phyloP scores from a whole-genome alignment of 1,140 invertebrate species.

The Liolophura sinensis region DNA sequence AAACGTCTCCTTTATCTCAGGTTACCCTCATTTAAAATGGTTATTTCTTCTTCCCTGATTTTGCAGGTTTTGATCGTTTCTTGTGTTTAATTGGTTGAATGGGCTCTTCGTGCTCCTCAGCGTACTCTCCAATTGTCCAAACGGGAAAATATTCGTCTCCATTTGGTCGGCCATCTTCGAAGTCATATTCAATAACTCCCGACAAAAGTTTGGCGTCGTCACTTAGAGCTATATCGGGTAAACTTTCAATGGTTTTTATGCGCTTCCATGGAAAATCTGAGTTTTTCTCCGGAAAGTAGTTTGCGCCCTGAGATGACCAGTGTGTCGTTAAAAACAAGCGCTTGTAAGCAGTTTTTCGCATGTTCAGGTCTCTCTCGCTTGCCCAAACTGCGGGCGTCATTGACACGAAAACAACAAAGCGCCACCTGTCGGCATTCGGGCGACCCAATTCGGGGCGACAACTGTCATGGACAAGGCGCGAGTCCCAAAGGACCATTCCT shows the following conservation, averaged over 20 bases:
- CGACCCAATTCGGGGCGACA: neutral
- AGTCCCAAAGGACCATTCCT: constrained; percentile 6
- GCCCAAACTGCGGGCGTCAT: constrained; percentile 30
- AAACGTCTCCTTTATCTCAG: no score
- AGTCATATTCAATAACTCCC: constrained; percentile 14
- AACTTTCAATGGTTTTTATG: constrained; percentile 1
- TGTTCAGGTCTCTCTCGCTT: constrained; percentile 13
- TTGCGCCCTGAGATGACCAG: constrained; percentile 24
- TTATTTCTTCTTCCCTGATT: no score
- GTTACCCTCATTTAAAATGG: no score
- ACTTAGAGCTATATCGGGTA: constrained; percentile 10
- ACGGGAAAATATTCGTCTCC: no score
- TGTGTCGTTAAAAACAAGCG: constrained; percentile 11
- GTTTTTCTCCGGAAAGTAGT: neutral
- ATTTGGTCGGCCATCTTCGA: constrained; percentile 13
- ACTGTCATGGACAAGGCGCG: constrained; percentile 6
- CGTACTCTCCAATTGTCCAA: no score
- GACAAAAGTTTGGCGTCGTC: constrained; percentile 12
- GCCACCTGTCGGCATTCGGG: constrained; percentile 22
- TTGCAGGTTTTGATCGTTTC: no score
- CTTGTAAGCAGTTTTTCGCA: constrained; percentile 14
- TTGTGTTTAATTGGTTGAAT: no score
- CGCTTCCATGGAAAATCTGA: neutral
- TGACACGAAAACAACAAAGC: constrained; percentile 20
- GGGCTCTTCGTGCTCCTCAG: no score